Evolutionary conservation across 2,888 invertebrate species (phyloP).

Genomic region (Heliconius charithonia): DNA sequence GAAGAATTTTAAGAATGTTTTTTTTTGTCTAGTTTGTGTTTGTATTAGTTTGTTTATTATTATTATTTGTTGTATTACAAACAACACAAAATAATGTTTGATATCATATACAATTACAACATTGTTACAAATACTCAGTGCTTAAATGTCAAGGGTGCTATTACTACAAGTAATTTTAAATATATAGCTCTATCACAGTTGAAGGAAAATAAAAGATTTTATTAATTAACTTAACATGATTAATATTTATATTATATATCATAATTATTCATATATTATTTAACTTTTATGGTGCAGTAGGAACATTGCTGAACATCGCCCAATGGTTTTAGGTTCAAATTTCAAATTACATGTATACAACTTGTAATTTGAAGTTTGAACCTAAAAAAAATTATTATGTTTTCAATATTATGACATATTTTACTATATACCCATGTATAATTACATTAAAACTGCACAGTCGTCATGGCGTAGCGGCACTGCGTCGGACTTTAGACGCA

Average conservation of each 20-base stretch:
- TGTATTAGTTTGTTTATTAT: neutral
- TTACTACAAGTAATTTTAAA: conserved; percentile 1
- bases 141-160: conserved; percentile 30
- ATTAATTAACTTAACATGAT: neutral
- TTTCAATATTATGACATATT: too few species aligned
- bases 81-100: neutral
- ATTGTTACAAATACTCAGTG: conserved; percentile 10
- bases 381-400: too few species aligned
- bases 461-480: too few species aligned
- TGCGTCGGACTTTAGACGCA: too few species aligned
- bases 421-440: too few species aligned
- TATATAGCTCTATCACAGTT: conserved; percentile 4
- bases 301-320: neutral
- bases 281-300: neutral
- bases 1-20: conserved; percentile 5
- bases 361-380: too few species aligned
- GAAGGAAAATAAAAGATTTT: conserved; percentile 2
- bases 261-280: neutral
- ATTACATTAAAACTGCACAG: too few species aligned
- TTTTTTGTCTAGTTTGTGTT: neutral
- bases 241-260: neutral
- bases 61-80: neutral
- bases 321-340: neutral
- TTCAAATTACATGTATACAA: neutral
- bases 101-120: neutral